phyloP scores from a whole-genome alignment of 37 sponge, comb jelly and placozoan species.

The Agelas oroides region DNA sequence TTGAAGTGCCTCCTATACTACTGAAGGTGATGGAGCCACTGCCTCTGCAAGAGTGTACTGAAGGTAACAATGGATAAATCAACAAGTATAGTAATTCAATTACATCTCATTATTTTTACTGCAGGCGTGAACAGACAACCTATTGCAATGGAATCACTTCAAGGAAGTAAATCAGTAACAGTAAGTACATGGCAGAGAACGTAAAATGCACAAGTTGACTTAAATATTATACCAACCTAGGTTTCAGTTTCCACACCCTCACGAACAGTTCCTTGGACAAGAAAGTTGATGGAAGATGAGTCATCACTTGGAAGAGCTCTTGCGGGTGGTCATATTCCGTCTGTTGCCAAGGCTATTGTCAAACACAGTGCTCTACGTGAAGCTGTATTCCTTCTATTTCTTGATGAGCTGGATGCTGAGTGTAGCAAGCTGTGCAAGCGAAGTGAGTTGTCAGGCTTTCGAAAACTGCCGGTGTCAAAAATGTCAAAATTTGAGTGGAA shows the following conservation, averaged over 20 bases:
- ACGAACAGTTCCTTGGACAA: not conserved
- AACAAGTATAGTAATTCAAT: no score
- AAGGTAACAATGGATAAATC: no score
- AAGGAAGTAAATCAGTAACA: no score
- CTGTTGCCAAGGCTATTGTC: not conserved
- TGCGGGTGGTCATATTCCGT: conserved; percentile 8
- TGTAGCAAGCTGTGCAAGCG: conserved; percentile 2
- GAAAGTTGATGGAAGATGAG: not conserved
- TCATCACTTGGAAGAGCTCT: conserved; percentile 10
- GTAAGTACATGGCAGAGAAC: no score
- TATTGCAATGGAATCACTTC: not conserved
- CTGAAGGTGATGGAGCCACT: no score
- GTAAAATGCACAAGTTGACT: no score
- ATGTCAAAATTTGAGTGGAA: not conserved
- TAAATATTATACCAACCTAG: not conserved
- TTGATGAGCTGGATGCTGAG: conserved; percentile 1
- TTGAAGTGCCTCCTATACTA: no score
- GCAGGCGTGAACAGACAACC: not conserved
- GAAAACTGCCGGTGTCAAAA: not conserved
- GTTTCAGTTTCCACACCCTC: not conserved
- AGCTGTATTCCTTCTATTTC: not conserved
- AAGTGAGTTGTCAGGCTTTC: not conserved
- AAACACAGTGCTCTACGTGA: not conserved
- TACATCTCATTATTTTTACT: no score
- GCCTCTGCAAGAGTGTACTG: no score